Conservation (phyloP, 2,888 invertebrate species). For the Noctua janthina region DNA sequence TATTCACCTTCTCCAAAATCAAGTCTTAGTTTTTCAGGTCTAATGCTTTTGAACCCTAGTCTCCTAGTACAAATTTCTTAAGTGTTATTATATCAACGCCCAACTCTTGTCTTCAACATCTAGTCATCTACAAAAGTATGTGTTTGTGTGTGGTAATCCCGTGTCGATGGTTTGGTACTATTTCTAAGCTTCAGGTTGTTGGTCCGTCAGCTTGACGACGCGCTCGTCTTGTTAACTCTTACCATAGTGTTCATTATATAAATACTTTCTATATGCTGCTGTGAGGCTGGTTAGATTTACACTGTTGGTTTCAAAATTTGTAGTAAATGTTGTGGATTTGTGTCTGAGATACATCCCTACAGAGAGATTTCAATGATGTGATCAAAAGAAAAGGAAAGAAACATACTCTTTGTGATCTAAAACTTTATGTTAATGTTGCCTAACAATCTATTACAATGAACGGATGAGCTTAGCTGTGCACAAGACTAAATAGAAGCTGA, state of each 20-base stretch:
- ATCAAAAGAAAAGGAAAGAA: not conserved
- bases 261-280: constrained; percentile 48
- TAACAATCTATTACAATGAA: not conserved
- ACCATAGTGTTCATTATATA: constrained; percentile 59
- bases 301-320: not conserved
- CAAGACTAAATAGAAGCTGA: not conserved
- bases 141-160: constrained; percentile 49
- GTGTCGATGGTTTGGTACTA: constrained; percentile 61
- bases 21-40: not conserved
- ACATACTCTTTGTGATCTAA: not conserved
- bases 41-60: not conserved
- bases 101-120: not conserved
- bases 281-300: constrained; percentile 26
- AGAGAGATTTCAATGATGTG: not conserved
- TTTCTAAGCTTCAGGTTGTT: constrained; percentile 62
- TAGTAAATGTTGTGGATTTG: not conserved
- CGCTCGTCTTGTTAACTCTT: constrained; percentile 59
- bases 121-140: not conserved
- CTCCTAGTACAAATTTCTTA: not conserved
- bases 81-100: not conserved
- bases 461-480: not conserved
- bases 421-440: not conserved
- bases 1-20: not conserved
- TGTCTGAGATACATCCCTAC: not conserved
- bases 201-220: constrained; percentile 58